Evolutionary conservation across 2,888 invertebrate genomes (phyloP).

Genomic region (Crossocerus cetratus): DNA sequence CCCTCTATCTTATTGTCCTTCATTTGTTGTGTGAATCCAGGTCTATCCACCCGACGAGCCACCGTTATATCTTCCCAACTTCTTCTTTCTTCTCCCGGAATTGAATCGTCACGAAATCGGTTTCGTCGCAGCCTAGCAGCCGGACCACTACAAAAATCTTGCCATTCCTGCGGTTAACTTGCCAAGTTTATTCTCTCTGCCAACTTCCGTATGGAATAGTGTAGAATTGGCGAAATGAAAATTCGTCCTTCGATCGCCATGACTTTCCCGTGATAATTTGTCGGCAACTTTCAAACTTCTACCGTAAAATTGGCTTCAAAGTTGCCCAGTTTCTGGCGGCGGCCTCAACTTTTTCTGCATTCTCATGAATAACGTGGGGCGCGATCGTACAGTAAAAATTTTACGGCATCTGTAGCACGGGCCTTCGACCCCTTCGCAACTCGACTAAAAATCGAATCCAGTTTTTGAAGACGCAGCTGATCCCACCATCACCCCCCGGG

Average conservation of each 20-base stretch:
- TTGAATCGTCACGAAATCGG: conserved; percentile 59
- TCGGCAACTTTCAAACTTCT: not conserved
- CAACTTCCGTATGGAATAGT: not conserved
- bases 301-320: not conserved
- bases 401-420: conserved; percentile 18
- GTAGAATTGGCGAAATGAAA: not conserved
- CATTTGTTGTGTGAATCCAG: conserved; percentile 9
- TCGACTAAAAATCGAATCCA: conserved; percentile 25
- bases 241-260: not conserved
- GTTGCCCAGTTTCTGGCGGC: not conserved
- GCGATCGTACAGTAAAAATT: conserved; percentile 7
- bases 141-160: conserved; percentile 42
- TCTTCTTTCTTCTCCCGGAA: conserved; percentile 54
- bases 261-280: too few relatives aligned
- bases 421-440: conserved; percentile 23
- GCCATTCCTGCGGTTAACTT: conserved; percentile 27
- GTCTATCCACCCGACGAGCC: conserved; percentile 17
- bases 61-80: conserved; percentile 42
- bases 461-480: conserved; percentile 21
- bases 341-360: not conserved
- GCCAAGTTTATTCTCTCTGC: conserved; percentile 27
- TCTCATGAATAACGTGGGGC: not conserved
- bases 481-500: conserved; percentile 13
- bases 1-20: conserved; percentile 26
- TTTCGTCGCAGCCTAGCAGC: conserved; percentile 28